Conservation (phyloP, 2,888 invertebrate genomes). For the Drosophila prolongata region DNA sequence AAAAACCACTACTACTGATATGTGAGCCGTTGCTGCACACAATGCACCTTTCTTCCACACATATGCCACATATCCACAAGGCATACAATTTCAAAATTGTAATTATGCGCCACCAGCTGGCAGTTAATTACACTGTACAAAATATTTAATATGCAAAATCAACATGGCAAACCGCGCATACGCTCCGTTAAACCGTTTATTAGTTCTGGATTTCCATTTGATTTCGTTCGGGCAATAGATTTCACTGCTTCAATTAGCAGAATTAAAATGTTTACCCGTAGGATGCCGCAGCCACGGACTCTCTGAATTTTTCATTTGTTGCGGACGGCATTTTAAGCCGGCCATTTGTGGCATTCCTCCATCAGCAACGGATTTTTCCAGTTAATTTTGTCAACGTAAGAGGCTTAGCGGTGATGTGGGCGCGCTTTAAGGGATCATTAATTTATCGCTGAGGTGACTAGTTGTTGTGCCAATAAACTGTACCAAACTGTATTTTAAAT, state of each 20-base stretch:
- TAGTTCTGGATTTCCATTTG: slow-evolving; percentile 42
- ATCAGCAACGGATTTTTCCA: slow-evolving; percentile 28
- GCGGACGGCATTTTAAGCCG: slow-evolving; percentile 23
- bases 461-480: slow-evolving; percentile 10
- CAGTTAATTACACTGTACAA: slow-evolving; percentile 48
- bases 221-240: slow-evolving; percentile 14
- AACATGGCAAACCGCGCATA: slow-evolving; percentile 53
- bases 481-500: slow-evolving; percentile 2
- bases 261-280: slow-evolving; percentile 39
- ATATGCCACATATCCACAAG: slow-evolving; percentile 11
- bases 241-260: slow-evolving; percentile 37
- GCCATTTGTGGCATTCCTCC: slow-evolving; percentile 33
- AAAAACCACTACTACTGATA: slow-evolving; percentile 39
- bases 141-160: slow-evolving; percentile 31
- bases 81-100: slow-evolving; percentile 45
- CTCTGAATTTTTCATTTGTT: slow-evolving; percentile 20
- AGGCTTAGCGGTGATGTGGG: slow-evolving; percentile 41
- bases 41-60: slow-evolving; percentile 42
- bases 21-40: slow-evolving; percentile 30
- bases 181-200: slow-evolving; percentile 58
- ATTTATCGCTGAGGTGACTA: slow-evolving; percentile 17
- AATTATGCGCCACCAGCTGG: slow-evolving; percentile 37
- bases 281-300: not conserved
- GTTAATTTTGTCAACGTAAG: slow-evolving; percentile 39
- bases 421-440: slow-evolving; percentile 20